Percentiles rank a stretch among this genome's conserved stretches.
Evolutionary conservation across 2,113 vertebrate genomes (phyloP).

Genomic region (Cinclus cinclus): DNA sequence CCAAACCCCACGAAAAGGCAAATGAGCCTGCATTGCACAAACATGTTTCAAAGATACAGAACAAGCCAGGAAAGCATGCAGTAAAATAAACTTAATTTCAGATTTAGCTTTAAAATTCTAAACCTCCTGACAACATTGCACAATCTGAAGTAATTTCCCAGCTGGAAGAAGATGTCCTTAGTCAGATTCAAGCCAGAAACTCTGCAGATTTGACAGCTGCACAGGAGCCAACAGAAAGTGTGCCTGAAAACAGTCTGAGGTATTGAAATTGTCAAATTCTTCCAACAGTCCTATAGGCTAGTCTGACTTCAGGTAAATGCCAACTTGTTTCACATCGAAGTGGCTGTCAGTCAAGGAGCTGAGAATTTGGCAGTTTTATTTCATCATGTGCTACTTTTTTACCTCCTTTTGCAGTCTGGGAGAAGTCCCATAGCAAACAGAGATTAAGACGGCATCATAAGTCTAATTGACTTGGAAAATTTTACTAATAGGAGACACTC

Average conservation of each 20-base stretch:
- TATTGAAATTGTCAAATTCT: neutral
- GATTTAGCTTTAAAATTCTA: neutral
- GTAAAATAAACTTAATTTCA: neutral
- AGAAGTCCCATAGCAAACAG: neutral
- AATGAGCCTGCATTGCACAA: neutral
- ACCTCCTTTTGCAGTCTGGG: neutral
- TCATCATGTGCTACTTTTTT: neutral
- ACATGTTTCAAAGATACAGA: neutral
- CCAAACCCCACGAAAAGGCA: neutral
- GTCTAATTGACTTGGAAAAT: neutral
- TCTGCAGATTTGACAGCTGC: neutral
- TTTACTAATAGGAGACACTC: neutral
- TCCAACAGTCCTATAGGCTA: neutral
- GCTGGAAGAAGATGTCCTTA: neutral
- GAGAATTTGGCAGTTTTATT: neutral
- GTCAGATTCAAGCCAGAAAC: neutral
- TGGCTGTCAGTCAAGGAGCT: neutral
- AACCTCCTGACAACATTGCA: neutral
- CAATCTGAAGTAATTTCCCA: neutral
- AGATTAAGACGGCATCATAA: neutral
- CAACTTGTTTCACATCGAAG: neutral
- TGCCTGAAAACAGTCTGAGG: neutral
- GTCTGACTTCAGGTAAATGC: neutral
- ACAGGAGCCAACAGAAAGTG: neutral
- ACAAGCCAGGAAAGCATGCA: neutral